Evolutionary conservation across 1,140 invertebrate genomes (phyloP).

Genomic region (Drosophila oshimai): DNA sequence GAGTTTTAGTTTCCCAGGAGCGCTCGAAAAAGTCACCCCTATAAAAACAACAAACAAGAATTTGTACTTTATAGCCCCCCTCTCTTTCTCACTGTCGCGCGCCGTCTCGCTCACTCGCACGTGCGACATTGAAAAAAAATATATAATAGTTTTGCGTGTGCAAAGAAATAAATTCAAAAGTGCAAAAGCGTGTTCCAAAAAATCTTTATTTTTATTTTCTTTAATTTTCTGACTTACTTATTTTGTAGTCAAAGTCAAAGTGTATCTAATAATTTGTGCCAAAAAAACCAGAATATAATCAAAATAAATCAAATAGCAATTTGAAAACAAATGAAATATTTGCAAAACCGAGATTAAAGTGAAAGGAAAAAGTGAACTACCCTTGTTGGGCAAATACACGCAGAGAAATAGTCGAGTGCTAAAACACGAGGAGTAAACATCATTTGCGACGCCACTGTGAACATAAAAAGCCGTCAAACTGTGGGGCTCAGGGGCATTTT

Average conservation of each 20-base stretch:
- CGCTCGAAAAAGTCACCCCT: conserved; percentile 55
- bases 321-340: conserved; percentile 40
- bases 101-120: conserved; percentile 29
- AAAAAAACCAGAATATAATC: conserved; percentile 28
- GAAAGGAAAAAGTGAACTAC: conserved; percentile 30
- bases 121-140: conserved; percentile 45
- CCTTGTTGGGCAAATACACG: conserved; percentile 10
- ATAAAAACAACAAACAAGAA: conserved; percentile 52
- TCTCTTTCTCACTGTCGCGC: conserved; percentile 5
- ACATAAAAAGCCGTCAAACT: conserved; percentile 92
- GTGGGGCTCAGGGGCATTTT: conserved; percentile 96
- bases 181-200: conserved; percentile 26
- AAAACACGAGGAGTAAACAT: conserved; percentile 26
- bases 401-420: conserved; percentile 16
- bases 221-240: conserved; percentile 14
- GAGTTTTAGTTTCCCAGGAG: conserved; percentile 36
- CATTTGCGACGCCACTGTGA: conserved; percentile 68
- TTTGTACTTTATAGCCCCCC: conserved; percentile 35
- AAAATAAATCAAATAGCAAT: conserved; percentile 16
- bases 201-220: not conserved
- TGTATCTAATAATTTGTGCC: conserved; percentile 46
- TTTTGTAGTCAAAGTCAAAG: conserved; percentile 7
- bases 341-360: conserved; percentile 19
- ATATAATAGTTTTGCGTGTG: conserved; percentile 35
- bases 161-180: conserved; percentile 14